phyloP scores from a whole-genome alignment of 2,797 vertebrate genomes.

The Catharus ustulatus region DNA sequence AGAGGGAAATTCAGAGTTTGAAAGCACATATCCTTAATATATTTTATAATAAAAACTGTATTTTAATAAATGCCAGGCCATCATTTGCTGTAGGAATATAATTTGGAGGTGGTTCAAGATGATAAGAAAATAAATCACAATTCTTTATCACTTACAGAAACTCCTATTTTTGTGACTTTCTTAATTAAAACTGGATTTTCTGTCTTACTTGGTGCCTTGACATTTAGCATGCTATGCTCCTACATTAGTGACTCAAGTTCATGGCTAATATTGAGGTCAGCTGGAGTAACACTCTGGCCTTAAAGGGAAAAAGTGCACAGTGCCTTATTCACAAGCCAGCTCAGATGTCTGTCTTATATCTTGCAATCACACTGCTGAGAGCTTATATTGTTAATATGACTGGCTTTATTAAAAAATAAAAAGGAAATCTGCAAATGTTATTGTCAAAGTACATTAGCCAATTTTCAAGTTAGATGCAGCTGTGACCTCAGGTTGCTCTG shows the following conservation, averaged over 20 bases:
- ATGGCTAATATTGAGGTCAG: slow-evolving; percentile 70
- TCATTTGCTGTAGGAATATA: neutral
- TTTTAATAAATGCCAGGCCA: neutral
- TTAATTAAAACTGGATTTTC: slow-evolving; percentile 43
- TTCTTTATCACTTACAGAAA: slow-evolving; percentile 16
- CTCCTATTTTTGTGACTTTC: neutral
- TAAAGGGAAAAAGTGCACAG: slow-evolving; percentile 21
- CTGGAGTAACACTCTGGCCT: slow-evolving; percentile 28
- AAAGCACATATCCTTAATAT: neutral
- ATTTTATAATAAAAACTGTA: neutral
- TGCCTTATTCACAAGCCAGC: slow-evolving; percentile 13
- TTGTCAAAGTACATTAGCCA: slow-evolving; percentile 22
- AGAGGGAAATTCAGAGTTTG: neutral
- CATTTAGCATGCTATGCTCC: slow-evolving; percentile 19
- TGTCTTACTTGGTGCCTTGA: slow-evolving; percentile 35
- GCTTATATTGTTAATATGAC: slow-evolving; percentile 38
- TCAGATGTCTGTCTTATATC: neutral
- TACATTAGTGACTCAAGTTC: slow-evolving; percentile 50
- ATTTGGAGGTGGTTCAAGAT: slow-evolving; percentile 30
- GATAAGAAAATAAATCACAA: slow-evolving; percentile 14
- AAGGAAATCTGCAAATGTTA: slow-evolving; percentile 59
- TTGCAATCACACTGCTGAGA: neutral
- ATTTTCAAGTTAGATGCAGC: slow-evolving; percentile 46
- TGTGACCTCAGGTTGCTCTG: slow-evolving; percentile 50
- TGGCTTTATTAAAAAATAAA: slow-evolving; percentile 63